Base-by-base conservation (phyloP, 2,888 invertebrate species). In the Calameuta filiformis region DNA sequence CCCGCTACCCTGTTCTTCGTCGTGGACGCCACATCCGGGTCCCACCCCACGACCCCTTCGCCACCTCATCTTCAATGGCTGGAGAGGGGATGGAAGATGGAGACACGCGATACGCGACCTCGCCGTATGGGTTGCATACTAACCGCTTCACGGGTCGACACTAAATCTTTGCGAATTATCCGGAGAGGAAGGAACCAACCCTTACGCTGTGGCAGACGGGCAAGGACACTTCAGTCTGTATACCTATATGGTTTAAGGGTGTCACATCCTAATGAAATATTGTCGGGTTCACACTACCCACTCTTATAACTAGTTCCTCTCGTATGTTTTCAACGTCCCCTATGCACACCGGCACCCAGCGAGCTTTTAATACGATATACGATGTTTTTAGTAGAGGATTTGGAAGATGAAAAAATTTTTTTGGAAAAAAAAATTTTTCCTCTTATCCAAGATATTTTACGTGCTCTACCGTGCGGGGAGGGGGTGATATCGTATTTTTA, bases 131-230 rank as follows among this genome's bases (percentile, higher is more conserved):
- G 86, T 83, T 86, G 87, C 85, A 87, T 87, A 87, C 86, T 85
- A 85, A 86, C 85, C 83, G 83, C 82, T 82, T 82, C 85, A 86
- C 86, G 86, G 78, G 81, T 82, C 80, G 81, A 74, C 77, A 85
- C 83, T 85, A 85, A 84, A 86, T 87, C 87, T 86, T 82, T 77
- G 80, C 83, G 85, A 85, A 86, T 86, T 86, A 87, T 86, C 85
- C 80, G 73, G 73, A 71, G 71, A 31, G 77, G 73, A 73, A 56
- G 73, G 71, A 31, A 15, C 15, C 71, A 31, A 31, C 71, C 71
- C 71, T 71, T 71, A 71, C 34, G 71, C 34, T 30, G 71, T 31
- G 71, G 12, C 71, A 71, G 31, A 71, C 31, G 71, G 71, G 71
- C 71, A 71, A 71, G 71, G 71, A 31, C 12, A 71, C 56, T 56